Conservation (phyloP, 1,140 invertebrate genomes). For the Acromyrmex heyeri region DNA sequence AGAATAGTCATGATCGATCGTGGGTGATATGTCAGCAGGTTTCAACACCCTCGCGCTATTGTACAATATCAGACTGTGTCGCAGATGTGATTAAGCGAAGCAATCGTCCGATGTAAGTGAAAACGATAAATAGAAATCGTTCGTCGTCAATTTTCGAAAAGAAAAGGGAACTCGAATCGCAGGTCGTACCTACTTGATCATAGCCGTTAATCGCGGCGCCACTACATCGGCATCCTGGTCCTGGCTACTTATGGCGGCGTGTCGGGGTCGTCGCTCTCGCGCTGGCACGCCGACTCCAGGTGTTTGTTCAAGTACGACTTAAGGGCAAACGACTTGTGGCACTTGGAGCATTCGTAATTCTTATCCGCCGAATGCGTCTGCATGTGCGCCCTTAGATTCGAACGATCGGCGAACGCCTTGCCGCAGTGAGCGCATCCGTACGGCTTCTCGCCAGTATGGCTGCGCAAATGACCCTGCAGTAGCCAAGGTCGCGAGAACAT, state of each 20-base stretch:
- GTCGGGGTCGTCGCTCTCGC: conserved; percentile 81
- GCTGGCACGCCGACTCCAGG: conserved; percentile 95
- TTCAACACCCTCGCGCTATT: not conserved
- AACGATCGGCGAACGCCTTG: conserved; percentile 98
- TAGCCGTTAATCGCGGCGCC: no score
- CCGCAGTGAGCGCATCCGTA: conserved; percentile 99
- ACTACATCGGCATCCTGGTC: not conserved
- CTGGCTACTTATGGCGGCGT: conserved; percentile 52
- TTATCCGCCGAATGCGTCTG: conserved; percentile 97
- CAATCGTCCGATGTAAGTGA: not conserved
- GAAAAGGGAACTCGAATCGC: not conserved
- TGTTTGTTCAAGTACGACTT: conserved; percentile 99
- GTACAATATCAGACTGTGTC: not conserved
- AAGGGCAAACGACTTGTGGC: conserved; percentile 97
- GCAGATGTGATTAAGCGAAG: not conserved
- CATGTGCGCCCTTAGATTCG: conserved; percentile 97
- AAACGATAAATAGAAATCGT: not conserved
- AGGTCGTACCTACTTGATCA: not conserved
- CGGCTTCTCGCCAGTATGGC: conserved; percentile 99
- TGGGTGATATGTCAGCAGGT: conserved; percentile 1
- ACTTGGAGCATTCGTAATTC: conserved; percentile 95
- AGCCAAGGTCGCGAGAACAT: conserved; percentile 97
- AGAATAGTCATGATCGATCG: conserved; percentile 29
- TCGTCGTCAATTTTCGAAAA: not conserved
- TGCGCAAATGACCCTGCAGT: conserved; percentile 96